Base-by-base conservation (phyloP, 2,113 vertebrate genomes). In the Lophius piscatorius region DNA sequence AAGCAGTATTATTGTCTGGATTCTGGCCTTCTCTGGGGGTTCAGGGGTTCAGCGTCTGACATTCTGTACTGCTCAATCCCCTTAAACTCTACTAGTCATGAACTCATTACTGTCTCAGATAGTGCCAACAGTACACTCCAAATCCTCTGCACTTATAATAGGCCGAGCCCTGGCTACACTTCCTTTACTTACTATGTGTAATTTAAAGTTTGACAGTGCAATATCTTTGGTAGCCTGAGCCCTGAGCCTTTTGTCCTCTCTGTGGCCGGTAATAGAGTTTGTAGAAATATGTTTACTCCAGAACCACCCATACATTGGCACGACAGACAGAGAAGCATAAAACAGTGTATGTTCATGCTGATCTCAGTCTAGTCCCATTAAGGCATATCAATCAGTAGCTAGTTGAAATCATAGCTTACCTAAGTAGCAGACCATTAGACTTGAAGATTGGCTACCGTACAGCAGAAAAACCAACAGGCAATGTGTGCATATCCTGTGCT, bases 31-130 rank as follows among this genome's bases (percentile, higher is more conserved):
- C 72, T 76, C 29, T 45, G 59, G 62, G 48, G 49, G 62, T 54
- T 60, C 42, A 61, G 52, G 63, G 35, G 35, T 51, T 49, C 36
- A 34, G 48, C 68, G 57, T 60, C 60, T 49, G 29, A 55, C 41
- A 67, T 58, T 61, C 54, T 48, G 33, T 42, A 62, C 51, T 52
- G 47, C 62, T 81, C 51, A 55, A 38, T 76, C 59, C 69, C 16
- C 39, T 66, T 63, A 57, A 76, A 78, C 35, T 64, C 67, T 61
- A 44, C 78, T 57, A 56, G 69, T 76, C 65, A 59, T 69, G 74
- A 70, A 81, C 65, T 81, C 77, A 78, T 84, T 76, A 69, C 71
- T 76, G 62, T 62, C 34, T 41, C 26, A 46, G 72, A 74, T 9
- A 49, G 63, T 63, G 58, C 74, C 63, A 81, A 62, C 38, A 38